phyloP scores from a whole-genome alignment of 2,888 invertebrate species.

The Morpho achilles region DNA sequence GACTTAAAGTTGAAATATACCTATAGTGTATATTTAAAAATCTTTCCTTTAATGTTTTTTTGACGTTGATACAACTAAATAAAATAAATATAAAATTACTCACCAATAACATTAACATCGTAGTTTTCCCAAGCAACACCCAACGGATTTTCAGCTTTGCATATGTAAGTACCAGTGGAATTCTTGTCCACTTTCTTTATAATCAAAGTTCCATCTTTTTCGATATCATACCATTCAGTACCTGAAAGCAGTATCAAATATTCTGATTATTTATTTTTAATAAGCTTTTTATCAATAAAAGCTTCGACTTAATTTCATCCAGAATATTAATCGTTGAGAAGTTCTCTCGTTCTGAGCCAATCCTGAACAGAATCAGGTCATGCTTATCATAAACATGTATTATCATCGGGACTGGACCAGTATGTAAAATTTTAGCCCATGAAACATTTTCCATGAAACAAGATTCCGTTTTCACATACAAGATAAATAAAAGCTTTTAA shows the following conservation, averaged over 20 bases:
- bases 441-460: background rate
- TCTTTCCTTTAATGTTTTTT: background rate
- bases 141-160: conserved; percentile 40
- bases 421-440: background rate
- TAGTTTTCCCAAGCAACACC: conserved; percentile 35
- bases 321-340: too few species aligned
- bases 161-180: conserved; percentile 38
- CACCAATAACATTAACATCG: conserved; percentile 39
- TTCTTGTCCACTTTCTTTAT: conserved; percentile 39
- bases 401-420: background rate
- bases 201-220: conserved; percentile 42
- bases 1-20: too few species aligned
- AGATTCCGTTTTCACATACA: too few species aligned
- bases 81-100: background rate
- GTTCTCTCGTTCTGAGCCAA: too few species aligned
- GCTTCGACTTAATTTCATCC: too few species aligned
- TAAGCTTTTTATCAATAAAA: background rate
- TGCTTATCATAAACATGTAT: too few species aligned
- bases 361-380: too few species aligned
- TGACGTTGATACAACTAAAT: background rate
- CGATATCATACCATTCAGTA: conserved; percentile 40
- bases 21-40: too few species aligned
- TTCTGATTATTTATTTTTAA: background rate
- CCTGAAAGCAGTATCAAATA: conserved; percentile 31
- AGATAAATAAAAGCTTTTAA: too few species aligned